A percentile compares a stretch with the other conserved stretches of the same genome.
Evolutionary conservation across 2,113 vertebrate genomes (phyloP).

Genomic region (Leucopternis melanops): DNA sequence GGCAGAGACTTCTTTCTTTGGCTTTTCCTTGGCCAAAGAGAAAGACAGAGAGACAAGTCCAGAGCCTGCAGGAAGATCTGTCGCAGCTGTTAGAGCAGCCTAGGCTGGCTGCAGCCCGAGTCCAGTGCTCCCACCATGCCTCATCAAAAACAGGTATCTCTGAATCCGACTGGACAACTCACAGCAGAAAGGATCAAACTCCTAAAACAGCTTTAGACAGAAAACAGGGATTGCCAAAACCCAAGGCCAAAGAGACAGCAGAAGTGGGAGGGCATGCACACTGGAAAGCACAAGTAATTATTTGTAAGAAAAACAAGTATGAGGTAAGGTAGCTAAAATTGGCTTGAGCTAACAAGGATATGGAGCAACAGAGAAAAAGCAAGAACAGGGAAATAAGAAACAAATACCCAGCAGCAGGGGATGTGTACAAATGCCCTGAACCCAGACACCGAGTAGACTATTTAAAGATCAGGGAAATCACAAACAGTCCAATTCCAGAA

Average conservation of each 20-base stretch:
- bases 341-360: background rate
- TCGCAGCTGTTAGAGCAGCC: background rate
- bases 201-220: no score
- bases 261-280: background rate
- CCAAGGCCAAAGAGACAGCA: background rate
- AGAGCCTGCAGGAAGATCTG: background rate
- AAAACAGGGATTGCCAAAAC: conserved; percentile 10
- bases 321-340: conserved; percentile 13
- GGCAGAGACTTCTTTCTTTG: background rate
- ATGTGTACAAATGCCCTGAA: background rate
- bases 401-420: background rate
- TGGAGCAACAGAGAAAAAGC: background rate
- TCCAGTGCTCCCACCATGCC: background rate
- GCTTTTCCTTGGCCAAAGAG: background rate
- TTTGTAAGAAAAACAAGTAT: background rate
- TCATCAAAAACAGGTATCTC: no score
- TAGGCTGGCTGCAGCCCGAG: background rate
- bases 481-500: conserved; percentile 5
- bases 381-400: background rate
- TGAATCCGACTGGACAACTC: no score
- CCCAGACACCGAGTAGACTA: background rate
- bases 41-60: background rate
- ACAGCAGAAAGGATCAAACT: no score
- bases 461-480: conserved; percentile 15
- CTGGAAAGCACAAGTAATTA: background rate